phyloP scores from a whole-genome alignment of 2,113 vertebrate genomes.

The Oryzias woworae region DNA sequence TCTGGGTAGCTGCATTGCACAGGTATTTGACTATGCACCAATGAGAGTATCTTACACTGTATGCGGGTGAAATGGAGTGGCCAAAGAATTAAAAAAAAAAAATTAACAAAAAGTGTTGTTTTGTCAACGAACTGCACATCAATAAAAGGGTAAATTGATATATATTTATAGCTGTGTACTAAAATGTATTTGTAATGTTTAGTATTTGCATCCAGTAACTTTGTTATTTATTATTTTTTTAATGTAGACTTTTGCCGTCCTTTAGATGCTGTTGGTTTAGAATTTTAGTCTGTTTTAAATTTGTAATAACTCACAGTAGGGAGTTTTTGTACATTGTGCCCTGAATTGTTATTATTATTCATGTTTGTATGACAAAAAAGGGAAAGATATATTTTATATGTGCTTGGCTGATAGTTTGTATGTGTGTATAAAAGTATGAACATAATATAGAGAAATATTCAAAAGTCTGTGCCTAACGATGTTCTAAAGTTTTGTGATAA shows the following conservation, averaged over 20 bases:
- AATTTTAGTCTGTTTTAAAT: slow-evolving; percentile 43
- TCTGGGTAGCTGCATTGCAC: slow-evolving; percentile 59
- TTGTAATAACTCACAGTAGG: slow-evolving; percentile 52
- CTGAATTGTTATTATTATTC: slow-evolving; percentile 28
- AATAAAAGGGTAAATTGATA: slow-evolving; percentile 37
- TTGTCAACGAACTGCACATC: slow-evolving; percentile 56
- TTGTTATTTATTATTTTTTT: slow-evolving; percentile 2
- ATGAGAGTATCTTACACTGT: slow-evolving; percentile 41
- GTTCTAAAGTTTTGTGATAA: slow-evolving; percentile 35
- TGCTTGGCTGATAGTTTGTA: slow-evolving; percentile 8
- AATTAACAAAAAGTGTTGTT: slow-evolving; percentile 28
- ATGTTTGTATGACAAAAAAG: slow-evolving; percentile 22
- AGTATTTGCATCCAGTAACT: slow-evolving; percentile 39
- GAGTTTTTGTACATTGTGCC: slow-evolving; percentile 58
- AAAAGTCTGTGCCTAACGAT: slow-evolving; percentile 64
- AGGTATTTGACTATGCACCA: slow-evolving; percentile 74
- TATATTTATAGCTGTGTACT: slow-evolving; percentile 70
- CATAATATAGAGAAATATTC: slow-evolving; percentile 43
- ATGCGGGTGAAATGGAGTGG: slow-evolving; percentile 37
- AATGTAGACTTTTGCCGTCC: slow-evolving; percentile 6
- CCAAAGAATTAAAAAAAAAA: slow-evolving; percentile 30
- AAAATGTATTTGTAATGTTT: slow-evolving; percentile 50
- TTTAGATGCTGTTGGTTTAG: slow-evolving; percentile 27
- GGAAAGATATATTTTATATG: slow-evolving; percentile 28
- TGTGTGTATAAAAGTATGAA: slow-evolving; percentile 13